Base-by-base conservation (phyloP, 2,113 vertebrate species). In the Genyomyrus donnyi region DNA sequence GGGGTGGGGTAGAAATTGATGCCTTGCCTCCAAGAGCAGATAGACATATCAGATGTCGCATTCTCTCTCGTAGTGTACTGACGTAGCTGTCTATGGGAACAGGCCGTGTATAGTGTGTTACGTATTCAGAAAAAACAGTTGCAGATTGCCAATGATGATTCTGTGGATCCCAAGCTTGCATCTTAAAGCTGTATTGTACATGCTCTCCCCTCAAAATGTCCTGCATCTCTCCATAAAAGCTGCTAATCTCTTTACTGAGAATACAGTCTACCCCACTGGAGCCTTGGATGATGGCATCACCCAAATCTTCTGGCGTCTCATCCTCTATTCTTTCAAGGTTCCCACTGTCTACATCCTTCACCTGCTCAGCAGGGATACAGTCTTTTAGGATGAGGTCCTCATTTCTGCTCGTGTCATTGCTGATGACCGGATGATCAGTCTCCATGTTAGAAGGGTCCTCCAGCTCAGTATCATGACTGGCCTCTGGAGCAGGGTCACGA, bases 181-280 rank as follows among this genome's bases (percentile, higher is more conserved):
- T 90, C 89, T 90, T 58, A 48, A 93, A 93, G 91, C 91, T 95
- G 91, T 95, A 97, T 13, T 91, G 66, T 53, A 98, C 92, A n/a
- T 95, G 96, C 90, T 97, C 96, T 85, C 95, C 93, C 91, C 94
- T 96, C 93, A 99, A 91, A 91, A 98, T 93, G 80, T 96, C 95
- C 93, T 97, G 94, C 48, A 99, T 92, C 90, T 96, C 97, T 21
- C 93, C 95, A 91, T 95, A 96, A 92, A 99, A 98, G 85, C 94
- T 90, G 24, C 66, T 95, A 83, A 98, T 95, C 80, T 97, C 96
- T 93, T 96, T 96, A 92, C 97, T 93, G 21, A 99, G 93, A 1
- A 96, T 96, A 17, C 13, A 8, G 50, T 87, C 85, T 49, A 87
- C 85, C 49, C 49, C 50, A 39, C 49, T 3, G 31, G 17, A n/a